These are phyloP conservation scores for Brachystomella parvula DNA, from an alignment of 1,140 invertebrate species.

Conservation along the genomic window DNA sequence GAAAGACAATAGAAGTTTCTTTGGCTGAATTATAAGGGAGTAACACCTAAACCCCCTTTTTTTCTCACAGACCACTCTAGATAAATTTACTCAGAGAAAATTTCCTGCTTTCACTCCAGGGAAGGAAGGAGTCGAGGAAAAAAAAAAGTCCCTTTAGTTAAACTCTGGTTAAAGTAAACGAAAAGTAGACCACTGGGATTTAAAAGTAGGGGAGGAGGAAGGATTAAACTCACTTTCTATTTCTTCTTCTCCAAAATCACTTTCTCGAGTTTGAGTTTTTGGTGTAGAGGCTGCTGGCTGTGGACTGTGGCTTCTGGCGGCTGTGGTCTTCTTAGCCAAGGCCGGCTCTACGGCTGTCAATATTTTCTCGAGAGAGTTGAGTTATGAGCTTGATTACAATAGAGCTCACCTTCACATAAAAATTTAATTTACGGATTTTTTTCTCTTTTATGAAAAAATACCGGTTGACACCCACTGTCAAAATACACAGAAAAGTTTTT, in stretches of 20 bases:
- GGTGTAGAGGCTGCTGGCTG: not conserved
- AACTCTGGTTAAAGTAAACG: not conserved
- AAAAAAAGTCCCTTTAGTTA: too few species aligned
- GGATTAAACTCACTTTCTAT: not conserved
- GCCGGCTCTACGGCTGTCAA: too few species aligned
- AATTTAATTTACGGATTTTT: not conserved
- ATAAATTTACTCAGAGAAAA: not conserved
- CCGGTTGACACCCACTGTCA: not conserved
- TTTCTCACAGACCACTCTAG: too few species aligned
- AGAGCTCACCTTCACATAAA: too few species aligned
- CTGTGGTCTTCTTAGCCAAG: too few species aligned
- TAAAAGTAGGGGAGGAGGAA: not conserved
- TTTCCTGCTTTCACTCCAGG: not conserved
- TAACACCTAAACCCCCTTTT: not conserved
- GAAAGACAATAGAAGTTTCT: not conserved
- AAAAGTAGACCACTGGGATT: slow-evolving; percentile 1
- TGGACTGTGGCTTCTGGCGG: not conserved
- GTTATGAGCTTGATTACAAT: too few species aligned
- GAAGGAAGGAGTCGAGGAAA: too few species aligned
- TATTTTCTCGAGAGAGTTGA: too few species aligned
- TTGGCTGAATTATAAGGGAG: not conserved
- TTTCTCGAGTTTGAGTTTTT: not conserved
- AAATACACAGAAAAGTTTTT: not conserved
- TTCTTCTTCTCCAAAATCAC: not conserved
- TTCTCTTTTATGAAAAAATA: not conserved